Evolutionary conservation across 2,888 invertebrate species (phyloP), one percentile per base, ranked within the genome.

Genomic region (Drosophila siamana): DNA sequence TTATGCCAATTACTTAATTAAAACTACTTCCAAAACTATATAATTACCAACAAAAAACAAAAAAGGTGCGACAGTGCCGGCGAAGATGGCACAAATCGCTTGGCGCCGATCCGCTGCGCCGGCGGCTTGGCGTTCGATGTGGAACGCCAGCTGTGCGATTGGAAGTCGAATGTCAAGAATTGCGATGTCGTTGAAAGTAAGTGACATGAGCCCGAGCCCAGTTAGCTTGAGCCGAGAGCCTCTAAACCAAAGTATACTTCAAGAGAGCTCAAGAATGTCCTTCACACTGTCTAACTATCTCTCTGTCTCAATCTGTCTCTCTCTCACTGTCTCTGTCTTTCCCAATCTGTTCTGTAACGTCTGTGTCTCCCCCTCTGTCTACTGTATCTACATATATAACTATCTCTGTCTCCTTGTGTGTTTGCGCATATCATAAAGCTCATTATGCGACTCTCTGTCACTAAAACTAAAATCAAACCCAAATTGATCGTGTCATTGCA

Each of bases 161-260:
- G 98, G 98, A 98, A 96, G 95, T 95, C 97, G 92, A 95, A 97
- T 94, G 98, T 98, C 94, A 97, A 97, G 95, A 98, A 97, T 95
- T 98, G 98, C 95, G 96, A 97, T 94, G 94, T 95, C 93, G 90
- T 96, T 94, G 97, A 97, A 95, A 98, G 98, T 98, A 96, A 98
- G 97, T 95, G 93, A 91, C 76, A 69, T 59, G 40, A 52, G 51
- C 71, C 62, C 59, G 74, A 19, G 69, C 60, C 67, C 59, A 88
- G 86, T 30, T 55, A 55, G 33, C n/a, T 55, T 68, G 62, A 59
- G 69, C 40, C 40, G 15, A 30, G 62, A 51, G 65, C 66, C 65
- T 26, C 59, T 11, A 9, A 30, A 30, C 9, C 54, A 56, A 60
- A 57, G 41, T 46, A 54, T 63, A 61, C 50, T 57, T 65, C 56